A percentile compares a stretch with the other conserved stretches of the same genome.
Evolutionary conservation across 2,113 vertebrate genomes (phyloP).

Genomic region (Spea bombifrons): DNA sequence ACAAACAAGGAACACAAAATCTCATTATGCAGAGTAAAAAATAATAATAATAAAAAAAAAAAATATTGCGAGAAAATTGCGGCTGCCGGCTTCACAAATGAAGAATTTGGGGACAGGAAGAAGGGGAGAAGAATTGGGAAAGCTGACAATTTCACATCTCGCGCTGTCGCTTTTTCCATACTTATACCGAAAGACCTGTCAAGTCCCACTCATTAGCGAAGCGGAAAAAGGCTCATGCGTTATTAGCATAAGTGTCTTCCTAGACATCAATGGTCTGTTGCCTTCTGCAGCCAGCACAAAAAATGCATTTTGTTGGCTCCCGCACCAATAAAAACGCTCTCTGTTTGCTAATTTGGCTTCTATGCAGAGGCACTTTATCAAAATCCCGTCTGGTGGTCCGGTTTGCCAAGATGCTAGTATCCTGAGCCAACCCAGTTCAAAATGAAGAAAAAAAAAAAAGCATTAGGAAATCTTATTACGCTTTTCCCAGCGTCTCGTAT

Average conservation of each 20-base stretch:
- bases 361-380: neutral
- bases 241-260: neutral
- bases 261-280: neutral
- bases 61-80: neutral
- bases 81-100: slow-evolving; percentile 27
- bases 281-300: neutral
- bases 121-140: neutral
- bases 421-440: neutral
- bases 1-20: slow-evolving; percentile 37
- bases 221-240: neutral
- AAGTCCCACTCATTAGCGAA: slow-evolving; percentile 15
- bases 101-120: slow-evolving; percentile 11
- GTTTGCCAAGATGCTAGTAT: neutral
- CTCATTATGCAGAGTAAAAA: slow-evolving; percentile 31
- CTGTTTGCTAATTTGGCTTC: slow-evolving; percentile 1
- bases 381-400: neutral
- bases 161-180: neutral
- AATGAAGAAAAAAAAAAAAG: too few species aligned
- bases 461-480: too few species aligned
- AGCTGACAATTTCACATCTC: slow-evolving; percentile 8
- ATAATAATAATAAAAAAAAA: neutral
- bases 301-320: neutral
- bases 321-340: neutral
- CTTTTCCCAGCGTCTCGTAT: too few species aligned
- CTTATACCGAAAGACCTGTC: neutral